Conservation (phyloP, 2,888 invertebrate genomes). For the Bimastos eiseni region DNA sequence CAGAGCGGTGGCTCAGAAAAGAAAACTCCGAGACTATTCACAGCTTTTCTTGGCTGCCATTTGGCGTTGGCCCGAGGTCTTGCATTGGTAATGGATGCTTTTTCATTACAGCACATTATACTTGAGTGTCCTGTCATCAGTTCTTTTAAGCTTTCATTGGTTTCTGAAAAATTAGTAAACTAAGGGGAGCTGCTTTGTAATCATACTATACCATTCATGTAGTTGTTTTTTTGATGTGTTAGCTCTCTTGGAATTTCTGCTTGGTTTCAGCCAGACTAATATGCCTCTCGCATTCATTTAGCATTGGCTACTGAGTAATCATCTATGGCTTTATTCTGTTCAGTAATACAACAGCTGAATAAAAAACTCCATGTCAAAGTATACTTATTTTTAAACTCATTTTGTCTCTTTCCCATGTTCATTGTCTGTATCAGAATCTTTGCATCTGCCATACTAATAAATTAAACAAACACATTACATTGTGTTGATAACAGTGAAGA, state of each 20-base stretch:
- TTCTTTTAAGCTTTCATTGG: neutral
- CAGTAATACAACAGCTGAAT: too few relatives aligned
- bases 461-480: neutral
- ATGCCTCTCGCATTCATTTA: neutral
- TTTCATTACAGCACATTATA: neutral
- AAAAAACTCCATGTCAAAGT: too few relatives aligned
- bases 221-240: too few relatives aligned
- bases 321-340: too few relatives aligned
- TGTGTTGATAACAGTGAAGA: neutral
- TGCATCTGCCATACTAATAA: neutral
- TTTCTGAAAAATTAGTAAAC: neutral
- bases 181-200: neutral
- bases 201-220: too few relatives aligned
- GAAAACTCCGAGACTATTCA: constrained; percentile 34
- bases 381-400: too few relatives aligned
- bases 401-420: too few relatives aligned
- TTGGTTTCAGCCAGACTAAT: neutral
- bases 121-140: neutral
- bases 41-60: constrained; percentile 48
- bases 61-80: constrained; percentile 49
- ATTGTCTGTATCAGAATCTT: too few relatives aligned
- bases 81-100: constrained; percentile 48
- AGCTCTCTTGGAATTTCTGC: neutral
- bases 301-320: neutral
- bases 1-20: constrained; percentile 48